These are phyloP conservation scores for Bungarus multicinctus DNA, from an alignment of 2,113 vertebrate genomes.

Conservation along the genomic window DNA sequence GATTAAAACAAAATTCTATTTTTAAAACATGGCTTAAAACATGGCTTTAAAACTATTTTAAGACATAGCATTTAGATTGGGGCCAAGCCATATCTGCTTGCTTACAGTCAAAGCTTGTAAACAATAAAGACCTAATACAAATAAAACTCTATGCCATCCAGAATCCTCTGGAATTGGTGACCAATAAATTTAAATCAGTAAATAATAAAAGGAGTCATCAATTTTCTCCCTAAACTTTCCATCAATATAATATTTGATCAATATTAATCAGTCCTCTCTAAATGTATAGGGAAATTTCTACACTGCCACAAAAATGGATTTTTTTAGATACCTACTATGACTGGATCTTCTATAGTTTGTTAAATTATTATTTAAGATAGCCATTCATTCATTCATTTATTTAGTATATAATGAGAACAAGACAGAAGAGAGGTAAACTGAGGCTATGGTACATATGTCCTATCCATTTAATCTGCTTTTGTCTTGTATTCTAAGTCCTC, in stretches of 20 bases:
- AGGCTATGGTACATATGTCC: neutral
- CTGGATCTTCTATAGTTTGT: neutral
- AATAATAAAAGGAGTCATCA: too few species aligned
- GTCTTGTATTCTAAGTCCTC: neutral
- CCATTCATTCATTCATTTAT: neutral
- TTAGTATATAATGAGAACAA: neutral
- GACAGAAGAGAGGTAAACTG: neutral
- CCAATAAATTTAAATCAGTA: too few species aligned
- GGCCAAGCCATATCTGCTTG: neutral
- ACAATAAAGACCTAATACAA: neutral
- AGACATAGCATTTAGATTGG: neutral
- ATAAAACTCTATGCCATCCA: neutral
- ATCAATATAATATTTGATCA: neutral
- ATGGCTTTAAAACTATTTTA: too few species aligned
- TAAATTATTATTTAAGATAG: neutral
- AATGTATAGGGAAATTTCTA: neutral
- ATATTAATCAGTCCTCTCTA: neutral
- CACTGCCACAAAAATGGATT: neutral
- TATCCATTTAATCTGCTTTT: neutral
- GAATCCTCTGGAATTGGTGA: neutral
- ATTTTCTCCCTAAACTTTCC: too few species aligned
- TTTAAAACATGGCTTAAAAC: neutral
- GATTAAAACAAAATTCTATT: neutral
- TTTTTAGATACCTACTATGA: neutral
- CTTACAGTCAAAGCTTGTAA: neutral